These are phyloP conservation scores for Stenodema calcarata DNA, from an alignment of 2,888 invertebrate species.

Conservation along the genomic window DNA sequence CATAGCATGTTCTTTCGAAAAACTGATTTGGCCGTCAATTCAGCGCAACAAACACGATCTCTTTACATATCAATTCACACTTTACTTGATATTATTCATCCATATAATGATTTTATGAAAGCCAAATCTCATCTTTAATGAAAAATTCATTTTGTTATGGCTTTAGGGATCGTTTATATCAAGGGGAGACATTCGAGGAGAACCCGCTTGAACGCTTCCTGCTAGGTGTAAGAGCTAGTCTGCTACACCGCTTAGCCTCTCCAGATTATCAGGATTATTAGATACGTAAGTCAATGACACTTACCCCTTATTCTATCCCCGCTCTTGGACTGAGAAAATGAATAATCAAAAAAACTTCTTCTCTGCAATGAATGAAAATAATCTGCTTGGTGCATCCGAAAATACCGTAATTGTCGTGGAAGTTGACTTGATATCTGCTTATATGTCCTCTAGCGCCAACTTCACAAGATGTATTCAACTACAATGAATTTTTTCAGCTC, in stretches of 20 bases:
- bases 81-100: background rate
- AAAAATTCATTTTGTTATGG: conserved; percentile 33
- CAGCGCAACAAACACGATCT: no score
- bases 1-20: no score
- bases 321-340: background rate
- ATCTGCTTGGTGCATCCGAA: background rate
- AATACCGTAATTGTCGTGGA: background rate
- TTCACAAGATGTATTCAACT: background rate
- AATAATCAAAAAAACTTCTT: background rate
- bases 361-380: background rate
- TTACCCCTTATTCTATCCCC: conserved; percentile 20
- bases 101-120: background rate
- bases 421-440: background rate
- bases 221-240: conserved; percentile 48
- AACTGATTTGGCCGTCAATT: no score
- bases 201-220: conserved; percentile 47
- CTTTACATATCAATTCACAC: background rate
- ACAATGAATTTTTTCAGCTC: background rate
- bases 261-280: conserved; percentile 43
- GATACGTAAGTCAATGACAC: conserved; percentile 30
- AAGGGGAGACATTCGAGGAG: conserved; percentile 39
- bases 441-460: background rate
- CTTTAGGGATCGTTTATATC: conserved; percentile 44
- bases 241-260: conserved; percentile 39
- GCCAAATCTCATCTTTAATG: conserved; percentile 8